These are phyloP conservation scores for Campylomormyrus numenius DNA, from an alignment of 2,113 vertebrate genomes.

Conservation along the genomic window DNA sequence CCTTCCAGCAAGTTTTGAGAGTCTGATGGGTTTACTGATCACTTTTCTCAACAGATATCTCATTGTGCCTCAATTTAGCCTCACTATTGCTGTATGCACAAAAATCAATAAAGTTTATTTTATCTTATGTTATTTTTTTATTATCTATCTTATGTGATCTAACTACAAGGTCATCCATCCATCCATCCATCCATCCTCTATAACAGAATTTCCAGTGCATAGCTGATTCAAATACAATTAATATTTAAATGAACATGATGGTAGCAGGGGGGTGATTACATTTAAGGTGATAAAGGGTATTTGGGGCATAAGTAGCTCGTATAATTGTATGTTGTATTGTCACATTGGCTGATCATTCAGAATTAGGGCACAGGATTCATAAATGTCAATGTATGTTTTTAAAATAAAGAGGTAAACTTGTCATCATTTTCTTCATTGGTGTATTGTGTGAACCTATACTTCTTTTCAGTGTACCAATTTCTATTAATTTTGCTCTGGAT, in stretches of 20 bases:
- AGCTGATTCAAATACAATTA: not conserved
- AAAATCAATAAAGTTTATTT: not conserved
- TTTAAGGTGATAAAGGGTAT: not conserved
- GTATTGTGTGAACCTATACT: not conserved
- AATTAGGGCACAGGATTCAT: not conserved
- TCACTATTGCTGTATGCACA: not conserved
- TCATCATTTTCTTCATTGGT: not conserved
- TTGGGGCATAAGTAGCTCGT: not conserved
- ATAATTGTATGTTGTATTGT: not conserved
- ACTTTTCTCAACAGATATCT: not conserved
- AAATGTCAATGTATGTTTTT: not conserved
- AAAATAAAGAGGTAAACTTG: not conserved
- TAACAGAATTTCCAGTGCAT: not conserved
- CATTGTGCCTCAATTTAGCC: not conserved
- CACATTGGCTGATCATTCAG: not conserved
- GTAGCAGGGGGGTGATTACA: not conserved
- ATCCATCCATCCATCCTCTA: not conserved
- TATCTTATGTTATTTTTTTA: not conserved
- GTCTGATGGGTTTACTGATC: not conserved
- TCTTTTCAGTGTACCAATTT: not conserved
- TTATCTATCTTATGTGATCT: not conserved
- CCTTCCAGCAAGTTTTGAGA: not conserved
- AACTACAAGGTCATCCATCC: not conserved
- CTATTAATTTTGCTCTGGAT: constrained; percentile 22
- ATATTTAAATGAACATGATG: not conserved